Conservation (phyloP, 1,140 invertebrate species). For the Eumeta japonica region DNA sequence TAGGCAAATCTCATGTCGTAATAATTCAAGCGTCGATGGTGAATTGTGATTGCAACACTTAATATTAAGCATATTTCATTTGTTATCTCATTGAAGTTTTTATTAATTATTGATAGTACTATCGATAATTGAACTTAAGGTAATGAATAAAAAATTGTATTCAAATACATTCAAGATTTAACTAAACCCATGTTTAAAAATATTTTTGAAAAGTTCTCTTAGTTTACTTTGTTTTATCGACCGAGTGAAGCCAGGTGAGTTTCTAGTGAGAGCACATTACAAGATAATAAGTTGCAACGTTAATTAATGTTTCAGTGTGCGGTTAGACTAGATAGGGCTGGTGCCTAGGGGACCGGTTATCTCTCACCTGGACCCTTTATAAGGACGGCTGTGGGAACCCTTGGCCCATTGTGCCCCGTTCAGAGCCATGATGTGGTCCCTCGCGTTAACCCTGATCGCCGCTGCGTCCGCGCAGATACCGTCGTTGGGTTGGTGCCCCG, state of each 20-base stretch:
- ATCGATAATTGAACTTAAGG: too few species aligned
- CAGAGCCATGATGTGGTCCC: slow-evolving; percentile 39
- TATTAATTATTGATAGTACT: too few species aligned
- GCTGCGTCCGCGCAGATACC: slow-evolving; percentile 49
- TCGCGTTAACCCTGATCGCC: slow-evolving; percentile 32
- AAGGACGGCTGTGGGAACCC: not conserved
- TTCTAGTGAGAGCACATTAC: not conserved
- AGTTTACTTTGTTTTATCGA: too few species aligned
- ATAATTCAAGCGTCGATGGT: too few species aligned
- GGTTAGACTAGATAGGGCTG: not conserved
- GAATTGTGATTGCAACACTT: too few species aligned
- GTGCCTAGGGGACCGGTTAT: slow-evolving; percentile 32
- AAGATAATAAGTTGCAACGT: slow-evolving; percentile 25
- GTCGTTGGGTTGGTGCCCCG: slow-evolving; percentile 53
- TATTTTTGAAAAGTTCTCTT: too few species aligned
- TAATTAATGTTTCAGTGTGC: not conserved
- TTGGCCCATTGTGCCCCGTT: slow-evolving; percentile 13
- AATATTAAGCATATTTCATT: too few species aligned
- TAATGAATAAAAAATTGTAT: too few species aligned
- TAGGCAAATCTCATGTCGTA: too few species aligned
- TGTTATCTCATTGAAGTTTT: too few species aligned
- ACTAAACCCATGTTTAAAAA: too few species aligned
- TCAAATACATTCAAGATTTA: too few species aligned
- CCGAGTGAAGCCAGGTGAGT: not conserved
- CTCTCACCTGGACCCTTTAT: slow-evolving; percentile 10